Conservation (phyloP, 2,113 vertebrate genomes). For the Turnix velox region DNA sequence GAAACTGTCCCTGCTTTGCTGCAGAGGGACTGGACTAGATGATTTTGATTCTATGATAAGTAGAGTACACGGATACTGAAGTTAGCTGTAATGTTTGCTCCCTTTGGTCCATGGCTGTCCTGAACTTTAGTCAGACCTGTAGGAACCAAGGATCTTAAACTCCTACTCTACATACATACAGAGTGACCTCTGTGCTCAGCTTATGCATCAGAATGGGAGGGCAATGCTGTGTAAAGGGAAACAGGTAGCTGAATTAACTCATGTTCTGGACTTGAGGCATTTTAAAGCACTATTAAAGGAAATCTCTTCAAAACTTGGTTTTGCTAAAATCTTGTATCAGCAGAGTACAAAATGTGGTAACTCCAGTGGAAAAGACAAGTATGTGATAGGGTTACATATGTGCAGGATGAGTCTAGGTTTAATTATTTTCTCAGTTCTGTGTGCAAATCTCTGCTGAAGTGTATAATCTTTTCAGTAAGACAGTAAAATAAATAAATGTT, state of each 20-base stretch:
- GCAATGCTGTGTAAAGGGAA: neutral
- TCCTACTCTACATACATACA: neutral
- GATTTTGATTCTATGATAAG: too few relatives aligned
- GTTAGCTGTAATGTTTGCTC: neutral
- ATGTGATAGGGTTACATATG: neutral
- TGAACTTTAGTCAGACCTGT: neutral
- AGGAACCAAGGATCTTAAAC: neutral
- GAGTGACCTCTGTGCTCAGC: neutral
- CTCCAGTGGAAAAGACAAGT: neutral
- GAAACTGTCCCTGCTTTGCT: too few relatives aligned
- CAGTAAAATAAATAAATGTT: neutral
- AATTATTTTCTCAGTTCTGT: neutral
- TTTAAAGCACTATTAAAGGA: neutral
- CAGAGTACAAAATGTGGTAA: neutral
- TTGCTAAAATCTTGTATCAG: neutral
- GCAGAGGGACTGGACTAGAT: too few relatives aligned
- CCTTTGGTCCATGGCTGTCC: neutral
- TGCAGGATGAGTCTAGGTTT: neutral
- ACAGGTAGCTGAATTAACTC: neutral
- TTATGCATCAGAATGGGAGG: neutral
- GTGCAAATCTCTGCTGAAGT: neutral
- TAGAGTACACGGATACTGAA: neutral
- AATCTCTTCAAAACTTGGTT: neutral
- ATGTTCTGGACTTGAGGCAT: neutral
- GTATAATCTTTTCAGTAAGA: neutral